Conservation (phyloP, 2,888 invertebrate genomes). For the Aleiodes alternator region DNA sequence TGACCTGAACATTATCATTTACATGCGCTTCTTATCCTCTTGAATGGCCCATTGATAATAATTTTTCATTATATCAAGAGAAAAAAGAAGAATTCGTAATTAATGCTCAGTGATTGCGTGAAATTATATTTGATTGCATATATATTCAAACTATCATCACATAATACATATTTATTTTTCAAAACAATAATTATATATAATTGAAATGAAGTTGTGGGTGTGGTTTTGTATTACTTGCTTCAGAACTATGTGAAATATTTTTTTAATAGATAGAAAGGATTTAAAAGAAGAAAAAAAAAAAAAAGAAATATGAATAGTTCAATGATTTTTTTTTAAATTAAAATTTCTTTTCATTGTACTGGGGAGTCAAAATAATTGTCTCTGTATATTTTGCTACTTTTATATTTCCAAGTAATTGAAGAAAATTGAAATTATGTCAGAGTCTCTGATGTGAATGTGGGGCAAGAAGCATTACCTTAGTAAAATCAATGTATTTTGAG, state of each 20-base stretch:
- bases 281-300: neutral
- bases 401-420: slow-evolving; percentile 53
- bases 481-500: no score
- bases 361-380: slow-evolving; percentile 56
- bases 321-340: slow-evolving; percentile 23
- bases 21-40: slow-evolving; percentile 4
- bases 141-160: neutral
- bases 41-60: slow-evolving; percentile 6
- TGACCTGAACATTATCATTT: slow-evolving; percentile 18
- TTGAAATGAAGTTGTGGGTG: slow-evolving; percentile 1
- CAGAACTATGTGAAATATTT: slow-evolving; percentile 4
- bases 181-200: slow-evolving; percentile 9
- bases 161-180: slow-evolving; percentile 18
- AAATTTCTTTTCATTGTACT: slow-evolving; percentile 46
- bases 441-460: neutral
- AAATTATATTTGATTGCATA: slow-evolving; percentile 12
- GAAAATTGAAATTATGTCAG: slow-evolving; percentile 29
- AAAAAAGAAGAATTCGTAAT: neutral
- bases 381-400: slow-evolving; percentile 62
- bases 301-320: slow-evolving; percentile 23
- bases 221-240: slow-evolving; percentile 4
- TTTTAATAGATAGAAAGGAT: neutral
- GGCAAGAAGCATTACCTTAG: neutral
- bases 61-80: neutral
- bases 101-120: neutral